Evolutionary conservation across 2,113 vertebrate genomes (phyloP).

Genomic region (Eurystomus gularis): DNA sequence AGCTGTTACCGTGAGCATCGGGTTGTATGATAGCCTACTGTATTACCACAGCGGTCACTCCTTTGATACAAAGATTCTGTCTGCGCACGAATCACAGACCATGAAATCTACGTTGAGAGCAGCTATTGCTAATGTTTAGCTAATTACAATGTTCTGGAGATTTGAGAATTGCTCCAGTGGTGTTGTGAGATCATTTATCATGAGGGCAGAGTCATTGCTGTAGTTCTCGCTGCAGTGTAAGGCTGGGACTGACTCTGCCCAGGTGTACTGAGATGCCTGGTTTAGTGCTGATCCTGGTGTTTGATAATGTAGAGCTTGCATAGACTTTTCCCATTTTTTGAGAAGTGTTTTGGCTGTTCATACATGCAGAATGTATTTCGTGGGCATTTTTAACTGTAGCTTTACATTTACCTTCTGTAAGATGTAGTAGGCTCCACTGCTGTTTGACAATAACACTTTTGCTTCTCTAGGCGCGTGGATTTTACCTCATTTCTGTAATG

Average conservation of each 20-base stretch:
- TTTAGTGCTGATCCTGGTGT: background rate
- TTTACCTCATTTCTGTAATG: background rate
- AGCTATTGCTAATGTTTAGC: background rate
- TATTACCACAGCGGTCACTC: background rate
- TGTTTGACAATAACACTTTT: background rate
- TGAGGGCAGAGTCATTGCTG: rapidly evolving
- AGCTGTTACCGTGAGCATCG: background rate
- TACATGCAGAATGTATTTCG: background rate
- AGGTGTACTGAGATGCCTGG: background rate
- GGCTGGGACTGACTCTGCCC: background rate
- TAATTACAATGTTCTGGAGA: background rate
- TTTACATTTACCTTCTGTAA: background rate
- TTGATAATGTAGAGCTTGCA: background rate
- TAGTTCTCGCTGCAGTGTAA: background rate
- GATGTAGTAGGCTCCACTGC: background rate
- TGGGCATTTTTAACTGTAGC: background rate
- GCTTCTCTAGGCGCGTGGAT: background rate
- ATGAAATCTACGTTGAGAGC: background rate
- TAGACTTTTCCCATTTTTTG: background rate
- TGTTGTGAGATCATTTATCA: background rate
- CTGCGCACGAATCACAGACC: background rate
- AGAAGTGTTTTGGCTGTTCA: background rate
- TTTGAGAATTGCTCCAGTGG: background rate
- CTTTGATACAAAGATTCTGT: background rate
- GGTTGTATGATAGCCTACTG: background rate